Base-by-base conservation (phyloP, 2,888 invertebrate species). In the Protophormia terraenovae region DNA sequence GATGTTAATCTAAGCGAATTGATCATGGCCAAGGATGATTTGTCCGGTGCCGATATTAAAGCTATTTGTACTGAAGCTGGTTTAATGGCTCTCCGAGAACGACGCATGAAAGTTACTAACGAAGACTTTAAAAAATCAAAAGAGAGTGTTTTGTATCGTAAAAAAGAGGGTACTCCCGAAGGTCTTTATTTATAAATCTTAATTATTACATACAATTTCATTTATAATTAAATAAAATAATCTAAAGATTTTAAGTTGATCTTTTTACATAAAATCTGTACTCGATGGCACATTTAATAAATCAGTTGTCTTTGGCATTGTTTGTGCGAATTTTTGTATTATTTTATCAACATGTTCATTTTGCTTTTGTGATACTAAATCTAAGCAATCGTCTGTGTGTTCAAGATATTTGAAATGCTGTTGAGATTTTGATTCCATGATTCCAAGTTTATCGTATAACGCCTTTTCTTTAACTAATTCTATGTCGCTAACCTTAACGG, bases 1-100 rank as follows among this genome's bases (percentile, higher is more conserved):
- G 99, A 99, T 93, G 99, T 99, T 8, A 98, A 98, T 91, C 94
- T 99, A 12, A 98, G 97, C 83, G 99, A 99, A 92, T 95, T 99
- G 71, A 98, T 99, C 87, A 98, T 99, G 97, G 98, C 99, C 4
- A 99, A 99, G 92, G 99, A 99, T 94, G 99, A 99, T 93, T 94
- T 99, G 16, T 99, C 99, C 72, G 99, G 99, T 22, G 98, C 98
- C 86, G 98, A 98, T 92, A 98, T 98, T 88, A 98, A 98, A 94
- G 99, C 99, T 16, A 99, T 99, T 92, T 99, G 99, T 93, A 99
- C 99, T 8, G 99, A 99, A 94, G 99, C 99, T 76, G 99, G 99
- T 86, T 94, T 99, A 77, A 97, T 99, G 96, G 99, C 99, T 4
- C 93, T 99, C 67, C 94, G 99, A 86, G 99, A 99, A 93, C 95